Evolutionary conservation across 2,797 vertebrate species (phyloP), one percentile per base, ranked within the genome.

Genomic region (Alcedo quadribrachys): DNA sequence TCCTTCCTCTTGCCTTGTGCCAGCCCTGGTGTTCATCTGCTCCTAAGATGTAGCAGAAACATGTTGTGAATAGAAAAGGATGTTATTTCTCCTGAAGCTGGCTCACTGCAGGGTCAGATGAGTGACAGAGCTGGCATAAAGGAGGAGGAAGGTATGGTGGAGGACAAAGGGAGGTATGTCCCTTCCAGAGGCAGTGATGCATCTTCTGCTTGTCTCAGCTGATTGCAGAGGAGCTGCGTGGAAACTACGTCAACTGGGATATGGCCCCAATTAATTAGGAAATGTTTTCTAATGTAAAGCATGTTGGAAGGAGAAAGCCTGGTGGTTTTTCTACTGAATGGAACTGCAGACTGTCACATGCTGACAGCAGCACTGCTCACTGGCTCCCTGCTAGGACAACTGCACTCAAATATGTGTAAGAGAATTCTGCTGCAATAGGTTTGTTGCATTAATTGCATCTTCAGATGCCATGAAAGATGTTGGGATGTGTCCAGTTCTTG

Each of bases 271-370:
- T 87, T 81, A 78, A 95, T 81, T 33, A 87, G 33, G 48, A 85
- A 33, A 28, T 89, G 57, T 74, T 90, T 77, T 33, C 25, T 58
- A 66, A 54, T 35, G 35, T 66, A 62, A 87, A 89, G 53, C 35
- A 58, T 5, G 0, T 60, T 87, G 74, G 55, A 83, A 89, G 48
- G 32, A 90, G 55, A 40, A 87, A 63, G 21, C 21, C 46, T 45
- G 40, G 2, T 51, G 14, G 1, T 0, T 51, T 45, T 58, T 81
- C 76, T 27, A 37, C 30, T 58, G 51, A 66, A 75, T 45, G 48
- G 54, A 79, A 19, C 30, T 0, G 2, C 70, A 78, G 33, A 50
- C 10, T 63, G 22, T 32, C 0, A 0, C 7, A 4, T 78, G 60
- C n/a, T 77, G 71, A 67, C 0, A 0, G 83, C 75, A 88, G 81